Percentiles rank a stretch among this genome's conserved stretches.
Conservation (phyloP, 2,888 invertebrate genomes). For the Limenitis arthemis region DNA sequence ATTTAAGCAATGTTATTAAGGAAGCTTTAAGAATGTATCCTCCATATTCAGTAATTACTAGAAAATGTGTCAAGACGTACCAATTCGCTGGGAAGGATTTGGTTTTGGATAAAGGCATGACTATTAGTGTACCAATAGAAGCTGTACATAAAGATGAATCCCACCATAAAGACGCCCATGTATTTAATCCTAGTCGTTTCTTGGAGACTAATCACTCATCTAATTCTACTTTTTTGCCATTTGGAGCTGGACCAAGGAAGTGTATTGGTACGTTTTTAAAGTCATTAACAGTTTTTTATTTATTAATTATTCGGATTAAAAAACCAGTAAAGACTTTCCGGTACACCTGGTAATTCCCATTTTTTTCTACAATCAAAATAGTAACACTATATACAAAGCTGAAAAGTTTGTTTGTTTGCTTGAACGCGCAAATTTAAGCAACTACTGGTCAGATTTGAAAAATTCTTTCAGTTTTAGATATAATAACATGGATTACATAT, state of each 20-base stretch:
- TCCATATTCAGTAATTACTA: slow-evolving; percentile 49
- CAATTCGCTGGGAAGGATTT: slow-evolving; percentile 47
- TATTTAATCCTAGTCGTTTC: slow-evolving; percentile 56
- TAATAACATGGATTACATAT: too few species aligned
- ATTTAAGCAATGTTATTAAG: slow-evolving; percentile 49
- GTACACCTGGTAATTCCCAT: too few species aligned
- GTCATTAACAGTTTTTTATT: too few species aligned
- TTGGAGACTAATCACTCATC: slow-evolving; percentile 36
- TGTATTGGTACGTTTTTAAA: slow-evolving; percentile 49
- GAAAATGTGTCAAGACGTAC: slow-evolving; percentile 53
- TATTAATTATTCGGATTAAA: too few species aligned
- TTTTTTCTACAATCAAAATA: neutral
- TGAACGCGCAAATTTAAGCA: too few species aligned
- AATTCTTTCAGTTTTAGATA: too few species aligned
- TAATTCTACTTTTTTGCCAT: slow-evolving; percentile 49
- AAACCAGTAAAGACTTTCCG: too few species aligned
- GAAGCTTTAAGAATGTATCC: slow-evolving; percentile 59
- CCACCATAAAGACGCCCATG: slow-evolving; percentile 42
- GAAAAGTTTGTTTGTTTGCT: too few species aligned
- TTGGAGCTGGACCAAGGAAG: slow-evolving; percentile 60
- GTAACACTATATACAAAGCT: too few species aligned
- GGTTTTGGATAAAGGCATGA: slow-evolving; percentile 50
- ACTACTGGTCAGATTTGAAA: too few species aligned
- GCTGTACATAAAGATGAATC: slow-evolving; percentile 50
- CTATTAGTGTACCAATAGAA: slow-evolving; percentile 51